phyloP scores from a whole-genome alignment of 2,888 invertebrate genomes.

The Uloborus plumipes region DNA sequence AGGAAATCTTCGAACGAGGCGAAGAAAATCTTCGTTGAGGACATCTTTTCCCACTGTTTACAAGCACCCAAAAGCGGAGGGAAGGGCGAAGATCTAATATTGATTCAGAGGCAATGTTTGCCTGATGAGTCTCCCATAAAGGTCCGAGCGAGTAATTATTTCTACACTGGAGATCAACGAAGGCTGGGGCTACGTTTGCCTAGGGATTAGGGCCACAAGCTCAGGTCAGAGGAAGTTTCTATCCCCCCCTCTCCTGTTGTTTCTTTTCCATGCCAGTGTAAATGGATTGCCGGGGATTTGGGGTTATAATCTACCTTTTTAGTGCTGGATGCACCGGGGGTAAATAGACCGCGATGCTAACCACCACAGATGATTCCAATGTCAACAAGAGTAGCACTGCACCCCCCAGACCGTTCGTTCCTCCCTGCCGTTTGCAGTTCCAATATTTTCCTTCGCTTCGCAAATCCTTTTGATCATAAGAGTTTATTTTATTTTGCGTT shows the following conservation, averaged over 20 bases:
- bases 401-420: too few relatives aligned
- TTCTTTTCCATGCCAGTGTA: conserved; percentile 54
- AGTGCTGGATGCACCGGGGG: conserved; percentile 25
- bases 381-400: conserved; percentile 30
- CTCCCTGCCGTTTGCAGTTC: conserved; percentile 14
- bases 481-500: neutral
- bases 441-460: conserved; percentile 14
- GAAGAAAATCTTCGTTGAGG: conserved; percentile 5
- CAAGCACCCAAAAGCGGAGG: conserved; percentile 15
- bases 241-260: conserved; percentile 22
- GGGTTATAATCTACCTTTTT: conserved; percentile 63
- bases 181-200: conserved; percentile 44
- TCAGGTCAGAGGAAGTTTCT: conserved; percentile 35
- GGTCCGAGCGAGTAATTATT: conserved; percentile 55
- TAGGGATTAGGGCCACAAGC: conserved; percentile 50
- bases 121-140: conserved; percentile 29
- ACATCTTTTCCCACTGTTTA: conserved; percentile 16
- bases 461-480: neutral
- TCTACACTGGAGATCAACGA: conserved; percentile 41
- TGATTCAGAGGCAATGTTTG: conserved; percentile 48
- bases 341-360: conserved; percentile 50
- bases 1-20: neutral
- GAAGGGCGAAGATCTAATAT: conserved; percentile 48
- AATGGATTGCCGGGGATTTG: conserved; percentile 54
- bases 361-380: conserved; percentile 39